A percentile compares a stretch with the other conserved stretches of the same genome.
Evolutionary conservation across 2,888 invertebrate species (phyloP).

Genomic region (Drosophila cyrtoloma): DNA sequence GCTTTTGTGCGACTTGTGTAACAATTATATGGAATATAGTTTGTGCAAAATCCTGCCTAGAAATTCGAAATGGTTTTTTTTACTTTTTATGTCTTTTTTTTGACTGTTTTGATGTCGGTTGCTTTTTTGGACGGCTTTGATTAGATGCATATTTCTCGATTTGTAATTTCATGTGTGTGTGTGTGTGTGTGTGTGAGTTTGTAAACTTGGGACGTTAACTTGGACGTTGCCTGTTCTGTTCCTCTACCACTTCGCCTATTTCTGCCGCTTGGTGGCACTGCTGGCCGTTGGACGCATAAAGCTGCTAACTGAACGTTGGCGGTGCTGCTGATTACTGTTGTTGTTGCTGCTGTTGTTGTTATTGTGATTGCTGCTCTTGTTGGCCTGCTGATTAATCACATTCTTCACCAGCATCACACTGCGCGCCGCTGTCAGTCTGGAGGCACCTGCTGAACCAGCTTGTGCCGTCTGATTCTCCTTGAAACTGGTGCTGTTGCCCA

Average conservation of each 20-base stretch:
- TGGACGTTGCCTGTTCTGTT: constrained; percentile 33
- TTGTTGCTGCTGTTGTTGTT: constrained; percentile 25
- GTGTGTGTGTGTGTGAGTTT: constrained; percentile 16
- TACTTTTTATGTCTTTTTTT: neutral
- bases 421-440: constrained; percentile 73
- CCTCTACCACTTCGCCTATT: constrained; percentile 68
- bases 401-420: constrained; percentile 81
- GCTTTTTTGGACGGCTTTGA: constrained; percentile 72
- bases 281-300: constrained; percentile 96
- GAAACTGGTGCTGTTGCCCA: constrained; percentile 85
- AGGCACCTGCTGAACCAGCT: constrained; percentile 37
- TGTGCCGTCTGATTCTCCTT: constrained; percentile 84
- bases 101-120: constrained; percentile 46
- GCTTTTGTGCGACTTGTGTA: constrained; percentile 44
- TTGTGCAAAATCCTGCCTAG: constrained; percentile 67
- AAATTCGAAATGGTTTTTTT: constrained; percentile 71
- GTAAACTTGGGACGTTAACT: constrained; percentile 68
- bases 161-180: constrained; percentile 56
- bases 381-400: constrained; percentile 69
- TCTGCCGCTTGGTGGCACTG: constrained; percentile 89
- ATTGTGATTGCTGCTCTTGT: constrained; percentile 33
- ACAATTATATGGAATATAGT: constrained; percentile 52
- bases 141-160: constrained; percentile 49
- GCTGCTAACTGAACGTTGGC: constrained; percentile 85
- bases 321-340: constrained; percentile 52